Evolutionary conservation across 2,888 invertebrate species (phyloP).

Genomic region (Eutolmus rufibarbis): DNA sequence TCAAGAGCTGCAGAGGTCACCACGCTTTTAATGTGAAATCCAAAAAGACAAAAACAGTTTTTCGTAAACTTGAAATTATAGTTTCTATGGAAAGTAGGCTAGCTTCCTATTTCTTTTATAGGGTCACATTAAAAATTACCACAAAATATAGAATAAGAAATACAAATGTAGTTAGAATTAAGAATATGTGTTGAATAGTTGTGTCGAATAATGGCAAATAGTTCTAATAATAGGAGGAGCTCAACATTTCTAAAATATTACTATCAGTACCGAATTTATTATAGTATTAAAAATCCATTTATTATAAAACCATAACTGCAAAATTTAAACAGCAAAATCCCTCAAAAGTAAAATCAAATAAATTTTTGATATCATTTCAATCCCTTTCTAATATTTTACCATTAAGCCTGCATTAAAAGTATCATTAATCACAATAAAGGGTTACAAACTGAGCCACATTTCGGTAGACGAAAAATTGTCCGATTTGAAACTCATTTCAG

Average conservation of each 20-base stretch:
- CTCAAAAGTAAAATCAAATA: not conserved
- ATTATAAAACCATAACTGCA: not conserved
- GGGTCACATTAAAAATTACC: too few relatives aligned
- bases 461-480: not conserved
- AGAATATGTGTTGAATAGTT: too few relatives aligned
- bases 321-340: not conserved
- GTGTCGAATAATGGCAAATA: too few relatives aligned
- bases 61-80: too few relatives aligned
- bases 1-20: too few relatives aligned
- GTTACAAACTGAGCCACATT: not conserved
- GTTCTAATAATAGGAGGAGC: not conserved
- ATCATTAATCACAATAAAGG: not conserved
- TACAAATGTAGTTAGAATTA: not conserved
- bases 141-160: not conserved
- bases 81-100: too few relatives aligned
- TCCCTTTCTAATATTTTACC: not conserved
- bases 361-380: not conserved
- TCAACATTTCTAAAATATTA: too few relatives aligned
- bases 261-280: not conserved
- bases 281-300: not conserved
- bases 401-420: not conserved
- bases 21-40: too few relatives aligned
- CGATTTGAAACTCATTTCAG: constrained; percentile 5
- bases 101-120: too few relatives aligned
- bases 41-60: too few relatives aligned